These are phyloP conservation scores for Galeopsomyia nigrocyanea DNA, from an alignment of 2,888 invertebrate genomes.

Conservation along the genomic window DNA sequence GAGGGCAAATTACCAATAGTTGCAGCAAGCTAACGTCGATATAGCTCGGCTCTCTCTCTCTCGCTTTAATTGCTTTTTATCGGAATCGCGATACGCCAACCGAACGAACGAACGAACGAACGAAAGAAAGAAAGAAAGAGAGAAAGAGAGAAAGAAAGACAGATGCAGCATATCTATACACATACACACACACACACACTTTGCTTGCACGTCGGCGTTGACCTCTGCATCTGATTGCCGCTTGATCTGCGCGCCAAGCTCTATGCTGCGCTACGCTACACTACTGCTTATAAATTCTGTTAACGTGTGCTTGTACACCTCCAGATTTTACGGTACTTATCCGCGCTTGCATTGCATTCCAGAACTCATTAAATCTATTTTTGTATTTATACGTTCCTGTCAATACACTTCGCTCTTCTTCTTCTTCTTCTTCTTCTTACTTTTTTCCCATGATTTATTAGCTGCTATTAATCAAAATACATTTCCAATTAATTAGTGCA, in stretches of 20 bases:
- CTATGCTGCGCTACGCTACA: not conserved
- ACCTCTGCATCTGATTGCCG: conserved; percentile 22
- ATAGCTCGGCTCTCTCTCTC: conserved; percentile 41
- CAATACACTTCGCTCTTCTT: not conserved
- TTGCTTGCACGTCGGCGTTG: conserved; percentile 13
- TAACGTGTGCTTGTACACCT: conserved; percentile 29
- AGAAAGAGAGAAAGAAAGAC: too few relatives aligned
- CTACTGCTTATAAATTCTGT: conserved; percentile 36
- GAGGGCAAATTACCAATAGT: conserved; percentile 35
- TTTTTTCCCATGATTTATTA: conserved; percentile 11
- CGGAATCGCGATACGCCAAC: conserved; percentile 50
- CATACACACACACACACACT: not conserved
- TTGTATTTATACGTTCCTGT: not conserved
- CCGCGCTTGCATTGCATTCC: conserved; percentile 11
- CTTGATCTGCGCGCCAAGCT: conserved; percentile 5
- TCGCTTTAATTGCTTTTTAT: conserved; percentile 58
- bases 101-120: conserved; percentile 9
- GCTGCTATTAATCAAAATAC: not conserved
- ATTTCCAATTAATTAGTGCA: too few relatives aligned
- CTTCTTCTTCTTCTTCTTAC: not conserved
- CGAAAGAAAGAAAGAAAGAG: too few relatives aligned
- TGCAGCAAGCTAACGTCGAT: conserved; percentile 39
- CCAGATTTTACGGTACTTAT: conserved; percentile 40
- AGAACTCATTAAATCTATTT: conserved; percentile 39
- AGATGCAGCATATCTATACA: too few relatives aligned